phyloP scores from a whole-genome alignment of 2,888 invertebrate species.

The Drosophila koepferae region DNA sequence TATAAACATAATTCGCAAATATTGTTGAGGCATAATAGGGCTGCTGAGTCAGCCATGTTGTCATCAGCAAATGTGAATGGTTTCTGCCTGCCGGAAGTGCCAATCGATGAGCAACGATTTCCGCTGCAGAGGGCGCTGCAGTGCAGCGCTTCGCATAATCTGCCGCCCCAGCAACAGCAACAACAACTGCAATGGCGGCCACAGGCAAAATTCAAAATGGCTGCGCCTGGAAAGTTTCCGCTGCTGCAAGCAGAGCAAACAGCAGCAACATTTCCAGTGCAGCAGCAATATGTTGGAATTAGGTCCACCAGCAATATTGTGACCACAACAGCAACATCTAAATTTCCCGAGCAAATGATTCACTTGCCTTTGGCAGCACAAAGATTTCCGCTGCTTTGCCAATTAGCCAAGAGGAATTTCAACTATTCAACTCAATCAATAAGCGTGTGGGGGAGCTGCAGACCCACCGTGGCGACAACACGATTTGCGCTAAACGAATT shows the following conservation, averaged over 20 bases:
- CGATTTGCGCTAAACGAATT: constrained; percentile 44
- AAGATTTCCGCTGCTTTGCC: constrained; percentile 52
- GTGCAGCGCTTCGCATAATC: constrained; percentile 13
- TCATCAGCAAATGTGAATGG: constrained; percentile 37
- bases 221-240: constrained; percentile 38
- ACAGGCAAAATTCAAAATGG: constrained; percentile 5
- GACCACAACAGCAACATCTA: neutral
- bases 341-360: constrained; percentile 45
- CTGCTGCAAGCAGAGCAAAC: neutral
- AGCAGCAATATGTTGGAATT: constrained; percentile 7
- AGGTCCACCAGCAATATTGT: neutral
- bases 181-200: constrained; percentile 23
- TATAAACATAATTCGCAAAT: constrained; percentile 69
- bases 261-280: constrained; percentile 29
- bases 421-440: constrained; percentile 39
- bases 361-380: constrained; percentile 23
- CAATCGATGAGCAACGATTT: constrained; percentile 51
- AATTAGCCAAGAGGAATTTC: constrained; percentile 50
- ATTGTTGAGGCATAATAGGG: constrained; percentile 38
- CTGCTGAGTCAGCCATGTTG: constrained; percentile 61
- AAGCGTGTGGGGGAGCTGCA: constrained; percentile 18
- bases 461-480: constrained; percentile 16
- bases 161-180: constrained; percentile 7
- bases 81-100: constrained; percentile 59
- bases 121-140: constrained; percentile 44